Percentiles rank a stretch among this genome's conserved stretches.
phyloP scores from a whole-genome alignment of 2,113 vertebrate genomes.

The Ascaphus truei region DNA sequence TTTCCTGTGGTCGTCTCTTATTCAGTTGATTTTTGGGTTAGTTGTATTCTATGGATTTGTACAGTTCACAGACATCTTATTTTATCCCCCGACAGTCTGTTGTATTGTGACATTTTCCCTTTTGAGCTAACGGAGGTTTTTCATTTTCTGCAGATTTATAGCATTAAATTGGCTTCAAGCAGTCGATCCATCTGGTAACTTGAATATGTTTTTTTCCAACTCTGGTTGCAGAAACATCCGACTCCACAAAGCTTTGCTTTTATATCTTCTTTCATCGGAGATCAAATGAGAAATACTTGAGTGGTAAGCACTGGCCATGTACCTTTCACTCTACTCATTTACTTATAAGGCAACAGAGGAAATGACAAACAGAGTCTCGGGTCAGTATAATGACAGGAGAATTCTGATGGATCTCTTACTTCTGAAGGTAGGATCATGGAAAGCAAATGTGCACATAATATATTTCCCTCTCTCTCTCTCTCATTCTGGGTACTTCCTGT shows the following conservation, averaged over 20 bases:
- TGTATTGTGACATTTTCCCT: slow-evolving; percentile 23
- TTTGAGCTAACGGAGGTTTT: slow-evolving; percentile 3
- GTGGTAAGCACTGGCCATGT: too few species aligned
- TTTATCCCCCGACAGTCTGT: slow-evolving; percentile 15
- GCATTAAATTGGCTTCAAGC: slow-evolving; percentile 30
- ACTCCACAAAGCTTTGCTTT: background rate
- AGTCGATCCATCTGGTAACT: slow-evolving; percentile 24
- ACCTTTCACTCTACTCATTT: too few species aligned
- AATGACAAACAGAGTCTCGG: too few species aligned
- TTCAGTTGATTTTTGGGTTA: background rate
- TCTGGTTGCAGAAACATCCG: slow-evolving; percentile 30
- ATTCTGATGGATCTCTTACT: too few species aligned
- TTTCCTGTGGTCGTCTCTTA: too few species aligned
- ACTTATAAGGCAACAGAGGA: too few species aligned
- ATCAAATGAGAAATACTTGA: background rate
- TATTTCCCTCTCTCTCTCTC: too few species aligned
- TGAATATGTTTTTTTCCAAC: slow-evolving; percentile 2
- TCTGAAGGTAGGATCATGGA: too few species aligned
- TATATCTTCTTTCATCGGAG: slow-evolving; percentile 14
- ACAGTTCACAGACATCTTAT: slow-evolving; percentile 18
- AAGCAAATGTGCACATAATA: too few species aligned
- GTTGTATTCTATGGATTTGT: background rate
- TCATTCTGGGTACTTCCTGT: too few species aligned
- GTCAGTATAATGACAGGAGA: too few species aligned
- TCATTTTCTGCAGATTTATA: slow-evolving; percentile 29